These are phyloP conservation scores for Athrips mouffetella DNA, from an alignment of 2,888 invertebrate genomes.

Conservation along the genomic window DNA sequence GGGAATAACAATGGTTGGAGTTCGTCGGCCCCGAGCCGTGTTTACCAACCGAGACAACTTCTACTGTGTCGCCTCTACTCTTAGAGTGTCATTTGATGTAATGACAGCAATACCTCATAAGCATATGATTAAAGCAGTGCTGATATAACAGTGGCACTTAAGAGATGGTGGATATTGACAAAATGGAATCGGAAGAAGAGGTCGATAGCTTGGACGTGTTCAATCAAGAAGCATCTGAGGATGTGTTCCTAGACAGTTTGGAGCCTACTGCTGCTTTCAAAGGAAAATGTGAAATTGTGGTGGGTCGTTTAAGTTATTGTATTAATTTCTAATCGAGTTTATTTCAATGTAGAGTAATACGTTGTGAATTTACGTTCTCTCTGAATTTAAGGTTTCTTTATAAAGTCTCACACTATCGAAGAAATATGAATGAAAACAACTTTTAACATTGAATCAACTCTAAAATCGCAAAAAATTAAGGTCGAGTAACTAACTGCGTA, in stretches of 20 bases:
- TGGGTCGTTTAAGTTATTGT: too few species aligned
- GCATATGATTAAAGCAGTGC: neutral
- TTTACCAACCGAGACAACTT: conserved; percentile 52
- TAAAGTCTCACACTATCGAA: too few species aligned
- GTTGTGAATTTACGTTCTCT: too few species aligned
- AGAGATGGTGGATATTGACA: conserved; percentile 61
- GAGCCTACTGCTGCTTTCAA: conserved; percentile 51
- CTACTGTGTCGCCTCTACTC: conserved; percentile 39
- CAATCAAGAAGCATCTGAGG: conserved; percentile 39
- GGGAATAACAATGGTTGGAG: conserved; percentile 68
- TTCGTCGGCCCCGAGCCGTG: conserved; percentile 63
- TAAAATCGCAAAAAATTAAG: too few species aligned
- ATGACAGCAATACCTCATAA: conserved; percentile 14
- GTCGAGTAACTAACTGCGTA: too few species aligned
- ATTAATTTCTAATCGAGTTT: too few species aligned
- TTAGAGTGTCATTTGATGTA: conserved; percentile 50
- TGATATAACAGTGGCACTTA: neutral
- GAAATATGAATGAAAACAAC: too few species aligned
- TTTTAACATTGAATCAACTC: too few species aligned
- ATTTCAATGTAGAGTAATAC: too few species aligned
- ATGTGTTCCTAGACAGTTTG: conserved; percentile 63
- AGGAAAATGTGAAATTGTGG: conserved; percentile 52
- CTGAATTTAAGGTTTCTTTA: too few species aligned
- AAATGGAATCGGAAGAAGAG: conserved; percentile 57
- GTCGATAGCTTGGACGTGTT: conserved; percentile 66